Evolutionary conservation across 2,888 invertebrate species (phyloP), one percentile per base, ranked within the genome.

Genomic region (Lasioglossum malachurum): DNA sequence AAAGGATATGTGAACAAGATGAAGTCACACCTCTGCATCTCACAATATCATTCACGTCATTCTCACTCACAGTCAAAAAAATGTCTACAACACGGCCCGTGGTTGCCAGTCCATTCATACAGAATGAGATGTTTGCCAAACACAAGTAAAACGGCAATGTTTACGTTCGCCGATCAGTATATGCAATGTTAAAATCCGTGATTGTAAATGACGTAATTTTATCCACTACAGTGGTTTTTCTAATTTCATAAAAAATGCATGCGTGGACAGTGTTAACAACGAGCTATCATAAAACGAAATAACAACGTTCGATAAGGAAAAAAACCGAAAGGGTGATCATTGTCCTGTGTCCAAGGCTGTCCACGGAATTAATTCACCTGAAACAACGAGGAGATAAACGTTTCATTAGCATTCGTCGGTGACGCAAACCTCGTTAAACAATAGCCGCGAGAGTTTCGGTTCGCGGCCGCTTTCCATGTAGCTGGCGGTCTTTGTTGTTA

Each of bases 391-490:
- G 80, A 82, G 89, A 89, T 91, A 89, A 84, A 83, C 71, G 88
- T 84, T 80, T 82, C 85, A 88, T 91, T 91, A 89, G 88, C 88
- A 90, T 87, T 87, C 44, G 78, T 27, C 67, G 82, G 38, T 92
- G 88, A 92, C 86, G 91, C 76, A 92, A 89, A 78, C 80, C 53
- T 49, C 76, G 73, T 85, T 78, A 87, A 83, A 91, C 88, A 87
- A 87, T 87, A 82, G 84, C 60, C 41, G 75, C 75, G 77, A 41
- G 76, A 74, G 73, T 75, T 76, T 87, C 74, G 75, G 80, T 69
- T 81, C 77, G 53, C 72, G 72, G 64, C 19, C 35, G 31, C 75
- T 87, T 86, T 79, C 64, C 82, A 80, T 44, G 69, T 82, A 81
- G 81, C 71, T 75, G 69, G n/a, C 69, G 64, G 60, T 14, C 83